phyloP scores from a whole-genome alignment of 1,140 invertebrate genomes.

The Lucilia cuprina region DNA sequence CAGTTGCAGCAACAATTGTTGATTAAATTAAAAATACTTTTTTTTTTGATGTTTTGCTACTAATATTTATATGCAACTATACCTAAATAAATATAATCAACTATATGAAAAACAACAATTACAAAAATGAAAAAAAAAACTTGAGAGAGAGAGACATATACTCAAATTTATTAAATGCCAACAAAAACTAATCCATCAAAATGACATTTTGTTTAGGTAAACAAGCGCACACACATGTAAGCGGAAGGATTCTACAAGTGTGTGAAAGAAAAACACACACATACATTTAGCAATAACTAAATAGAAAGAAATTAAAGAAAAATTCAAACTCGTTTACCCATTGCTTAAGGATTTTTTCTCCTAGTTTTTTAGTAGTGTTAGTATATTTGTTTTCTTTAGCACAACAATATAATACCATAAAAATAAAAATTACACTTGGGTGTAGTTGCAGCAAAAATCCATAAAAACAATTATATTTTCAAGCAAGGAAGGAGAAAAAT shows the following conservation, averaged over 20 bases:
- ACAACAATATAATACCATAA: neutral
- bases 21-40: neutral
- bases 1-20: neutral
- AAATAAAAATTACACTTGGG: conserved; percentile 11
- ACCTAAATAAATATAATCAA: conserved; percentile 18
- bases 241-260: neutral
- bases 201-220: conserved; percentile 21
- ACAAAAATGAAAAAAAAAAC: neutral
- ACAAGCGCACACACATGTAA: neutral
- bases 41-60: neutral
- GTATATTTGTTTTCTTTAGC: no score
- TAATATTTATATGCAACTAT: neutral
- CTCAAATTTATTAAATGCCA: conserved; percentile 1
- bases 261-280: no score
- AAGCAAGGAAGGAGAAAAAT: no score
- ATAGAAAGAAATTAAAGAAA: neutral
- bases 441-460: neutral
- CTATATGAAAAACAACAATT: neutral
- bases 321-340: neutral
- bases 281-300: no score
- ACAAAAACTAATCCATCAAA: conserved; percentile 32
- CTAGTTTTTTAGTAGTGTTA: neutral
- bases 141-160: neutral
- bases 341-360: neutral
- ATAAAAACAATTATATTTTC: neutral